phyloP scores from a whole-genome alignment of 2,113 vertebrate species.

The Ceyx margarethae region DNA sequence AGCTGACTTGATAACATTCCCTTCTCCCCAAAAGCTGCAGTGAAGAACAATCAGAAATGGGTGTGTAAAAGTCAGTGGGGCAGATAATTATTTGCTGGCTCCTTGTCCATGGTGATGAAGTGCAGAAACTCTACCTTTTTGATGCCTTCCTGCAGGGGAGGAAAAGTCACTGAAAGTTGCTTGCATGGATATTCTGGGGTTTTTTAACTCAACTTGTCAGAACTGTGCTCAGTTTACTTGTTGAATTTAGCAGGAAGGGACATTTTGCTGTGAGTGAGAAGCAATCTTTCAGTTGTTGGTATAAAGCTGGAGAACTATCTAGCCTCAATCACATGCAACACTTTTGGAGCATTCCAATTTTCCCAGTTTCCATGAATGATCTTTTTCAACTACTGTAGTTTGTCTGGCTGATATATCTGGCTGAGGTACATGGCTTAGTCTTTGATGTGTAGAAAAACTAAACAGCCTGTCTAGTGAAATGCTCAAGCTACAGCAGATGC shows the following conservation, averaged over 20 bases:
- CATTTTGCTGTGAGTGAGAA: not conserved
- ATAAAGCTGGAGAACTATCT: not conserved
- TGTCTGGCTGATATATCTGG: not conserved
- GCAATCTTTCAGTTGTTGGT: not conserved
- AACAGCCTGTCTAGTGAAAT: slow-evolving; percentile 1
- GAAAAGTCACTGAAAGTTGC: not conserved
- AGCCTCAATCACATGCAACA: not conserved
- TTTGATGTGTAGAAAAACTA: not conserved
- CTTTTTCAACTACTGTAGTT: not conserved
- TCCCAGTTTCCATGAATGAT: not conserved
- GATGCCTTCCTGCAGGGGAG: not conserved
- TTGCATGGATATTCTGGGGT: not conserved
- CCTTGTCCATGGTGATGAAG: not conserved
- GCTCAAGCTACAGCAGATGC: not conserved
- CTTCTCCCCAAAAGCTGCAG: not conserved
- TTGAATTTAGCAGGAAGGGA: not conserved
- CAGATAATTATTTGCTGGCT: not conserved
- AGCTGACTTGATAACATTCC: not conserved
- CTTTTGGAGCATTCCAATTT: not conserved
- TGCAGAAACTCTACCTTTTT: not conserved
- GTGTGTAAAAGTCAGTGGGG: not conserved
- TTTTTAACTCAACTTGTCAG: not conserved
- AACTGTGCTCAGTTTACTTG: not conserved
- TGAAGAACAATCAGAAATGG: not conserved
- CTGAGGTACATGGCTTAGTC: not conserved